A percentile compares a stretch with the other conserved stretches of the same genome.
phyloP scores from a whole-genome alignment of 1,140 invertebrate genomes.

The Pentalonia nigronervosa region DNA sequence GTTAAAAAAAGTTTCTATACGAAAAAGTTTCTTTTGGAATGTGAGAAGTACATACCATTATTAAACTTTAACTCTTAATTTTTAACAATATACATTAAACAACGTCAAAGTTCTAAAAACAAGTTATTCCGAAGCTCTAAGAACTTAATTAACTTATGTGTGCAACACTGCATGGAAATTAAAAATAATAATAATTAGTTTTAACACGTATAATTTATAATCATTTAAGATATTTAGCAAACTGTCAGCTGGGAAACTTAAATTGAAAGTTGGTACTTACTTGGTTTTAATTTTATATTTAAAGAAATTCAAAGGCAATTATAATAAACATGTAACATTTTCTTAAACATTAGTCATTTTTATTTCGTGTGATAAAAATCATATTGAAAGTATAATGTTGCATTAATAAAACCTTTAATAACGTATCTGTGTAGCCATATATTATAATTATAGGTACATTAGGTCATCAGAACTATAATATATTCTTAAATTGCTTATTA shows the following conservation, averaged over 20 bases:
- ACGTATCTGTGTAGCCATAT: no score
- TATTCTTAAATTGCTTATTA: no score
- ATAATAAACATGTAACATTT: not conserved
- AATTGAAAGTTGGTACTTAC: not conserved
- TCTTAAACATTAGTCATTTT: not conserved
- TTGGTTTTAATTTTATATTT: not conserved
- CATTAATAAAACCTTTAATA: no score
- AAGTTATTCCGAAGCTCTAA: not conserved
- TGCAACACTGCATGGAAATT: not conserved
- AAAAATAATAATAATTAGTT: not conserved
- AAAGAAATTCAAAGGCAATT: not conserved
- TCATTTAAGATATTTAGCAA: not conserved
- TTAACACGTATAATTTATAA: not conserved
- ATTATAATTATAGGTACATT: no score
- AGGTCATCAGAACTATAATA: no score
- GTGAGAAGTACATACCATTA: not conserved
- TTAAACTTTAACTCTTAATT: not conserved
- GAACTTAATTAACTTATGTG: not conserved
- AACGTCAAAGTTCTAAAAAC: not conserved
- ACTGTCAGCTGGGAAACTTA: not conserved
- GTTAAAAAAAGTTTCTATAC: no score
- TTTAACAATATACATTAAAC: not conserved
- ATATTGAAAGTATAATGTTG: no score
- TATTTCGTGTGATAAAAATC: not conserved
- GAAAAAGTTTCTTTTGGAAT: not conserved